Evolutionary conservation across 1,140 invertebrate genomes (phyloP), one percentile per base, ranked within the genome.

Genomic region (Dendrolimus kikuchii): DNA sequence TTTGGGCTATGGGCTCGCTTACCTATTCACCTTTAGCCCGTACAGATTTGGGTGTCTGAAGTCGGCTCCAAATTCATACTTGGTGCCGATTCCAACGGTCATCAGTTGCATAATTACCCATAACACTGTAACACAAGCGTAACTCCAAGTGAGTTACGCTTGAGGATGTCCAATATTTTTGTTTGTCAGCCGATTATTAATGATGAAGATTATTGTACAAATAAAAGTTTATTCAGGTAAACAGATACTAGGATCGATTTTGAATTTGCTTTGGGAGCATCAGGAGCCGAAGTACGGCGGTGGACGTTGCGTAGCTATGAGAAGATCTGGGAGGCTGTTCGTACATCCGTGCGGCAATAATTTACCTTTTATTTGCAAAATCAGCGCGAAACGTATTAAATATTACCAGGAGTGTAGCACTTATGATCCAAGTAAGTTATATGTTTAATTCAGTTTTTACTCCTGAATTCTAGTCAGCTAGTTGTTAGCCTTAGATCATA

Each of bases 281-380:
- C 57, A 60, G n/a, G 64, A 77, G 47, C 74, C 71, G 0, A 9
- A 48, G 6, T 55, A 67, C 7, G 57, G 55, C 40, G 67, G 62
- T 4, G 77, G 76, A 2, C 54, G 69, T 9, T 81, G 77, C 53
- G 64, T 78, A 2, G 66, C 68, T 0, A 63, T 75, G 60, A 57
- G 59, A 7, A 56, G 65, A 4, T 69, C 62, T 8, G 74, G 71
- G 2, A 55, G 62, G 7, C 59, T 77, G 6, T 74, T 71, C 46
- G 67, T 71, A 0, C 57, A 73, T 41, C 61, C 62, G 2, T 74
- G 74, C 47, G 49, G 36, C 5, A 6, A 60, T 2, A 43, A 41
- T 3, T 51, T 77, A 38, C 74, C 76, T 0, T 79, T 77, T 53
- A 64, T 66, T 7, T 77, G 74, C 49, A 77, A 77, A 59, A 65